These are phyloP conservation scores for Mantis religiosa DNA, from an alignment of 2,888 invertebrate species.

Conservation along the genomic window DNA sequence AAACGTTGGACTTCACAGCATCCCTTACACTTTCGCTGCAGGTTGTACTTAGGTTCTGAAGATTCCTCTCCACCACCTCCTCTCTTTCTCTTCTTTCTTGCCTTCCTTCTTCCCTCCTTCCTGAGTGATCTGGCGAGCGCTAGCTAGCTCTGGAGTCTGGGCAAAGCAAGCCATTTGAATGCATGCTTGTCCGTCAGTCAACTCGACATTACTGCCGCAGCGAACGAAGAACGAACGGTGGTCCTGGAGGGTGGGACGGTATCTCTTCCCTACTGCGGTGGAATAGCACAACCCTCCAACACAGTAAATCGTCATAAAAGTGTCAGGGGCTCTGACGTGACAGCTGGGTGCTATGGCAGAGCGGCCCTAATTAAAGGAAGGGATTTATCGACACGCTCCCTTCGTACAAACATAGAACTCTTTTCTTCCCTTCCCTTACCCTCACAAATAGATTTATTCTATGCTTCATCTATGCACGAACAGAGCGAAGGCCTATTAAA, in stretches of 20 bases:
- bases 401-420: conserved; percentile 10
- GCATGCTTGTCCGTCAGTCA: conserved; percentile 71
- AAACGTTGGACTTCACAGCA: neutral
- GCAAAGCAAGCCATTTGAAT: conserved; percentile 70
- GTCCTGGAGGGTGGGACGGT: conserved; percentile 36
- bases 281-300: conserved; percentile 30
- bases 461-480: conserved; percentile 3
- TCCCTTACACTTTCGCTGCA: neutral
- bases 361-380: conserved; percentile 45
- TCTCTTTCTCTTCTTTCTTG: neutral
- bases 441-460: conserved; percentile 25
- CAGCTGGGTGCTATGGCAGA: conserved; percentile 42
- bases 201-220: conserved; percentile 42
- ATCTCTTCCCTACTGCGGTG: neutral
- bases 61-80: neutral
- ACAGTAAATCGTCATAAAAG: conserved; percentile 64
- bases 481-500: neutral
- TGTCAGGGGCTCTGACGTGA: conserved; percentile 66
- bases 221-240: conserved; percentile 21
- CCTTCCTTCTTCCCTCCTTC: neutral
- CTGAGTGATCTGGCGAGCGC: neutral
- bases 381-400: conserved; percentile 44
- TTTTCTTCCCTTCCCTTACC: conserved; percentile 6
- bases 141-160: neutral
- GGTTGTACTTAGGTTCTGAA: neutral